phyloP scores from a whole-genome alignment of 2,113 vertebrate genomes.

The Nicator chloris region DNA sequence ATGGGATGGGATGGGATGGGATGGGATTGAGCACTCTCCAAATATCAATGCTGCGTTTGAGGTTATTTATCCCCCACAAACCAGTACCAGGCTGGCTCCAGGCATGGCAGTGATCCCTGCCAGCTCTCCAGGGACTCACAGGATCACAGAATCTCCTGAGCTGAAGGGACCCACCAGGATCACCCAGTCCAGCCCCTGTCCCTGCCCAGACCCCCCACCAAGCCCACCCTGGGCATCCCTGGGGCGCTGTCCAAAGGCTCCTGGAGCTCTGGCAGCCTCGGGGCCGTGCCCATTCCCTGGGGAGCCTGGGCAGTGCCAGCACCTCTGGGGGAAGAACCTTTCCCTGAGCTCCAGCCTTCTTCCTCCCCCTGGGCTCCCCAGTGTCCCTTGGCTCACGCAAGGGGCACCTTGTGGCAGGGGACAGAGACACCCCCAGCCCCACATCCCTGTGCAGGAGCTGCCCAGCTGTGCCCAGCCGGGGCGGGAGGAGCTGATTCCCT shows the following conservation, averaged over 20 bases:
- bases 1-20: background rate
- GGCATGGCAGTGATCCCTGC: background rate
- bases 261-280: background rate
- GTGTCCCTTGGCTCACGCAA: background rate
- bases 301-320: background rate
- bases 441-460: background rate
- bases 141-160: background rate
- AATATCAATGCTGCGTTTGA: background rate
- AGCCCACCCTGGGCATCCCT: background rate
- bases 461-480: background rate
- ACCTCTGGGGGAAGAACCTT: background rate
- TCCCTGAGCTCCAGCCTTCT: background rate
- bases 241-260: background rate
- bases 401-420: background rate
- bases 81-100: background rate
- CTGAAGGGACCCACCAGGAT: background rate
- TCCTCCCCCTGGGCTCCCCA: background rate
- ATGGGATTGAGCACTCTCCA: background rate
- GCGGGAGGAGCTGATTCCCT: background rate
- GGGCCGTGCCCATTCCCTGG: background rate
- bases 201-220: background rate
- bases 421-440: background rate
- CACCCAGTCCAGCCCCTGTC: fast-evolving
- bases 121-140: background rate
- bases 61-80: background rate